These are phyloP conservation scores for Scaptomyza reducta DNA, from an alignment of 2,888 invertebrate species.

Conservation along the genomic window DNA sequence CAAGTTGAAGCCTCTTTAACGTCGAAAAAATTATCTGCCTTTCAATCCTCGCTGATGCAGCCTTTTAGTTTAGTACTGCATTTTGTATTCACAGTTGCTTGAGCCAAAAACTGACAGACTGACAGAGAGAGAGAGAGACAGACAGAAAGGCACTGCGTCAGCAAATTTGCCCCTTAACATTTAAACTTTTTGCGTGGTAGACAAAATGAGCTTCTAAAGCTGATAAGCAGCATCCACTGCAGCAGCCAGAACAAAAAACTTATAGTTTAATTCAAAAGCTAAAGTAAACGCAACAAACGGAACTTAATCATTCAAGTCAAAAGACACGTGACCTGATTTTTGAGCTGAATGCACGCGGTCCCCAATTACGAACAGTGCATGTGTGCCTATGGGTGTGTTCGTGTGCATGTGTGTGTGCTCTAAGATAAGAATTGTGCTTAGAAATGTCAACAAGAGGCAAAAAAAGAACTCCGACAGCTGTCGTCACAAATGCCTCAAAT, in stretches of 20 bases:
- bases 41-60: constrained; percentile 10
- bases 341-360: constrained; percentile 32
- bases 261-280: constrained; percentile 1
- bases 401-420: constrained; percentile 1
- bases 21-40: neutral
- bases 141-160: constrained; percentile 26
- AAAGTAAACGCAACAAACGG: constrained; percentile 14
- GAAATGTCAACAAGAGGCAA: constrained; percentile 37
- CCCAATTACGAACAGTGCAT: constrained; percentile 9
- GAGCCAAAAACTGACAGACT: constrained; percentile 13
- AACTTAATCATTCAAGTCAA: constrained; percentile 54
- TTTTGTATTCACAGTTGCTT: constrained; percentile 2
- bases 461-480: neutral
- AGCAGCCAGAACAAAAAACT: neutral
- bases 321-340: constrained; percentile 73
- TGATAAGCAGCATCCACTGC: constrained; percentile 35
- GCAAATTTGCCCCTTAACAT: constrained; percentile 37
- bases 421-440: constrained; percentile 51
- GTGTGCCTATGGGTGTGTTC: constrained; percentile 2
- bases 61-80: neutral
- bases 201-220: constrained; percentile 33
- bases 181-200: constrained; percentile 46
- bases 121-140: constrained; percentile 1
- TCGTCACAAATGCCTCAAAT: constrained; percentile 4
- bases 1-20: neutral